phyloP scores from a whole-genome alignment of 2,113 vertebrate genomes.

The Pteruthius melanotis region DNA sequence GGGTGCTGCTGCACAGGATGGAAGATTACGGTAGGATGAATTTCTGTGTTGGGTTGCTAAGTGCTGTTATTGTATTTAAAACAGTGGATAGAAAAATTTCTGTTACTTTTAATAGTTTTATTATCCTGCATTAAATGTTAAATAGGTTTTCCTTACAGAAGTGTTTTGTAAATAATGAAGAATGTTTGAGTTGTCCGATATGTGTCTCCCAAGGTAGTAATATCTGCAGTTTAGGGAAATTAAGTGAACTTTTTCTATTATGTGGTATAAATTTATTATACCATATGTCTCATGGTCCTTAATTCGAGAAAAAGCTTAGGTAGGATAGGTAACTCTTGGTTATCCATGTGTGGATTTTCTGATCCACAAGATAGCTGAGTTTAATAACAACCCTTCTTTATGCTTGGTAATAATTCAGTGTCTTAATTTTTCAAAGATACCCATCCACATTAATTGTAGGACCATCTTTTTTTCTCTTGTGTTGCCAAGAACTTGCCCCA shows the following conservation, averaged over 20 bases:
- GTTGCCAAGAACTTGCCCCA: neutral
- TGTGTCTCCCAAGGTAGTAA: neutral
- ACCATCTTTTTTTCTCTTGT: neutral
- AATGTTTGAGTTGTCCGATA: neutral
- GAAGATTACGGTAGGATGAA: conserved; percentile 85
- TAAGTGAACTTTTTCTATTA: neutral
- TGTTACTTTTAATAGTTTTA: neutral
- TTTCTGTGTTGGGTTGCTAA: neutral
- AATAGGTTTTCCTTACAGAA: neutral
- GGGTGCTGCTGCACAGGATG: conserved; percentile 94
- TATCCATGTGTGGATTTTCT: neutral
- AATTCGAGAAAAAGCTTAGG: neutral
- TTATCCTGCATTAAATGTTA: neutral
- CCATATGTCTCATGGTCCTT: neutral
- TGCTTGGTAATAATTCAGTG: neutral
- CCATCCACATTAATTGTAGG: neutral
- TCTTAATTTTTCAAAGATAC: neutral
- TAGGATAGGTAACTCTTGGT: neutral
- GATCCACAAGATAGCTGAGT: neutral
- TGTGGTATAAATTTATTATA: neutral
- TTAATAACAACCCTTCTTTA: neutral
- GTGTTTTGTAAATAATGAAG: neutral
- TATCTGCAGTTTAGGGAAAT: neutral
- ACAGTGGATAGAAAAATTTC: neutral
- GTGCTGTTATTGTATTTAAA: neutral